Evolutionary conservation across 2,888 invertebrate genomes (phyloP), one percentile per base, ranked within the genome.

Genomic region (Pomacea canaliculata): DNA sequence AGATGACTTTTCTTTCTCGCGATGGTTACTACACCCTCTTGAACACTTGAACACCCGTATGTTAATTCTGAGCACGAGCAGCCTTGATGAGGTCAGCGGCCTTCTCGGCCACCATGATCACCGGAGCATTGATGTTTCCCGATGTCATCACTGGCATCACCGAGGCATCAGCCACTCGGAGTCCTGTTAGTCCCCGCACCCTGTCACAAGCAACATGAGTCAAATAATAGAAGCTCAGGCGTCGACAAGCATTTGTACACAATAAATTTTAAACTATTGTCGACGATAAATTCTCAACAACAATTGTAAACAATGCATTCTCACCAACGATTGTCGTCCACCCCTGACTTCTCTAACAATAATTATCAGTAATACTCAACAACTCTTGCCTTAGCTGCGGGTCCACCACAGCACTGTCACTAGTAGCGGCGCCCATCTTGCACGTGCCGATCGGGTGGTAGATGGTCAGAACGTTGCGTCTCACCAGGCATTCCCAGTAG

Each of bases 361-460:
- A 23, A 23, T 23, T 23, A 37, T 5, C 37, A 37, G 37, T 37
- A 37, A 37, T 37, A 37, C 37, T 37, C 3, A 37, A 1, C 37
- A 37, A 1, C 1, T 37, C 37, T 60, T 70, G 87, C 88, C 85
- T 84, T 23, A 88, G 83, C 49, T 93, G 86, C 7, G 93, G 91
- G 85, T 95, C 94, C 0, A 96, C 94, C 0, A 95, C 96, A 3
- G 93, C 92, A 86, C 88, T 83, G 0, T 78, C 71, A 79, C 92
- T 91, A 8, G 85, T 84, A 3, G 46, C 78, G 23, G 79, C 87
- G 1, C 94, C 95, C 87, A 95, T 95, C 27, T 93, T 92, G 85
- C 95, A 95, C 1, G 94, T 95, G 1, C 96, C 95, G 0, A 93
- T 94, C 0, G 93, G 94, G 89, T 96, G 96, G 88, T 80, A 80